Evolutionary conservation across 1,140 invertebrate genomes (phyloP), one percentile per base, ranked within the genome.

Genomic region (Conus ventricosus): DNA sequence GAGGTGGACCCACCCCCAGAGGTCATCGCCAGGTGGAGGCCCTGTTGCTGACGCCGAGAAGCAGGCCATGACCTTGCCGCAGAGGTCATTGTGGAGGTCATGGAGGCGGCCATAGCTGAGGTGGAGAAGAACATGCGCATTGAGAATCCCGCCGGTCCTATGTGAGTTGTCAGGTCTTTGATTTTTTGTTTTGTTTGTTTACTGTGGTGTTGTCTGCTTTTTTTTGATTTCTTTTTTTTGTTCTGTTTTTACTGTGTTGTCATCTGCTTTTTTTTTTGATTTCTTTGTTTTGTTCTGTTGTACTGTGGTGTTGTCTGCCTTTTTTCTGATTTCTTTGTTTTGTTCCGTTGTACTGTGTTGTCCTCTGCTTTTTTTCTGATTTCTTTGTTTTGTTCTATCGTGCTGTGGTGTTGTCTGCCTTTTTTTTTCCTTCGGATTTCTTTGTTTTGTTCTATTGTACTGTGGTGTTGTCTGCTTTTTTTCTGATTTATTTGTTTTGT

Each of bases 1-100:
- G 80, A 87, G 25, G 87, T 95, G 27, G 93, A 94, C 89, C 89
- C 20, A 92, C 94, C 95, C 90, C 94, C 94, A n/a, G 94, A 95
- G 51, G 94, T 95, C 3, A 88, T 93, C 5, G 90, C 90, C 39
- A 92, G 11, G 93, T 95, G 0, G 93, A 94, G 11, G 91, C 91
- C 39, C 93, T 53, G 85, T 95, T 7, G 90, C 91, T 39, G 91
- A 93, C 27, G 94, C 94, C 6, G 94, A 94, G 90, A 92, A 92
- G 75, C 90, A 91, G 60, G 67, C 90, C 3, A 71, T 95, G 11
- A 90, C 63, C 5, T 84, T 95, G 67, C 67, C 13, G 88, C 93
- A 10, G 94, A 95, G 82, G 92, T 92, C 8, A 92, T 92, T 27
- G 90, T 94, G 13, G 94, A 95, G 81, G 90, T 94, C 23, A 82